Base-by-base conservation (phyloP, 53 echinoderm and acorn worm species). In the Luidia sarsii region DNA sequence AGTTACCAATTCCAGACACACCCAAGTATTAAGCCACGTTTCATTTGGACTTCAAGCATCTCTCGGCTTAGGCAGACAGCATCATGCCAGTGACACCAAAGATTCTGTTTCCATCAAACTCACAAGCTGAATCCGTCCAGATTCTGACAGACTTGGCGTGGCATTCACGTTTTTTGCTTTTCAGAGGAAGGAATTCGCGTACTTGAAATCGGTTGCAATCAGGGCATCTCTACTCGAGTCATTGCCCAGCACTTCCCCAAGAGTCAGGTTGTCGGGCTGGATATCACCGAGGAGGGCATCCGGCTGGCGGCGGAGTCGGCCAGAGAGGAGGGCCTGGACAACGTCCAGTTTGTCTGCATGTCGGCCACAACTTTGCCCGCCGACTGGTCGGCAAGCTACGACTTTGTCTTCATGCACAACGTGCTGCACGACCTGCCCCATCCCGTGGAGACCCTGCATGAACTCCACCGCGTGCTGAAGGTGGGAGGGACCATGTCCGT, bases 161-260 rank as follows among this genome's bases (percentile, higher is more conserved):
- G n/a, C n/a, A n/a, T n/a, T n/a, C n/a, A n/a, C n/a, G n/a, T n/a
- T n/a, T n/a, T n/a, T n/a, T n/a, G n/a, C n/a, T n/a, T 7, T 61
- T 2, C 73, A 91, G 91, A 91, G 31, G 21, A 45, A 27, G 91
- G 91, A 19, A 80, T 83, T n/a, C 49, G 54, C 14, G 89, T 92
- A 33, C 61, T 88, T 23, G 92, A 92, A 39, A 24, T 92, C 4
- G 92, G 89, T 9, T 89, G 92, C 57, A 89, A 86, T 19, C 28
- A 70, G 18, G 92, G 92, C 1, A 54, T 50, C 6, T 72, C 89
- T 3, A 66, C 85, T 2, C 37, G 56, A 38, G 31, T 41, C 21
- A 68, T 92, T 2, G 92, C 92, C 34, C 2, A 85, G 52, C 11
- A 56, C 41, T 92, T 86, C 24, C 89, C 89, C 35, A 92, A 92